Evolutionary conservation across 2,888 invertebrate species (phyloP), one percentile per base, ranked within the genome.

Genomic region (Maniola hyperantus): DNA sequence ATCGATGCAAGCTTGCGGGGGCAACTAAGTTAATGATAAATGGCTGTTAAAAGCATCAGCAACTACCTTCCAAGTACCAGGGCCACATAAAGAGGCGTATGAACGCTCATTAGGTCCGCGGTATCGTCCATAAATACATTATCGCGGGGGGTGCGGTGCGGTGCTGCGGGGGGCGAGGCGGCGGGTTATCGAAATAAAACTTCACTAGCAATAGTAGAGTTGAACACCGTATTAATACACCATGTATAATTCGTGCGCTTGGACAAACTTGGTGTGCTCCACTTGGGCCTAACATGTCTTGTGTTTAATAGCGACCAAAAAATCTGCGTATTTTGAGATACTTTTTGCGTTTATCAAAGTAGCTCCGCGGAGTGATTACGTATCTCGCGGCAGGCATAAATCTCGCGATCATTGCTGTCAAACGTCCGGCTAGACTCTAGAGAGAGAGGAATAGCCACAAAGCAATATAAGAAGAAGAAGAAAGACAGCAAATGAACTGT

Each of bases 101-200:
- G 85, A 84, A 80, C 88, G 82, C 91, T 92, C 91, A 92, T 92
- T 91, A 92, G 88, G 83, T 79, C 78, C 87, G 87, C 82, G 90
- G 91, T 90, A 91, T 91, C 88, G 88, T 79, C 88, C 91, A 90
- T 91, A 91, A 92, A 92, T 91, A 91, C 91, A 87, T 91, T 92
- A 91, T 91, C 83, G 85, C 80, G 75, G 72, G 72, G 75, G 65
- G 71, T 66, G 66, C 68, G 74, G 77, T 20, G 57, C 71, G 76
- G 75, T 18, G 72, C 75, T 15, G 36, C 73, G 69, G 67, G 68
- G 68, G 61, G 72, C 67, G 78, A 68, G 79, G 80, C 77, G 84
- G 83, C 79, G 85, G 89, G 87, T 89, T 89, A 89, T 90, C 89
- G 87, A 89, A 90, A 89, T 89, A 89, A 89, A 90, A 89, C 89